A percentile compares a stretch with the other conserved stretches of the same genome.
These are phyloP conservation scores for Eupithecia centaureata DNA, from an alignment of 2,888 invertebrate genomes.

Conservation along the genomic window DNA sequence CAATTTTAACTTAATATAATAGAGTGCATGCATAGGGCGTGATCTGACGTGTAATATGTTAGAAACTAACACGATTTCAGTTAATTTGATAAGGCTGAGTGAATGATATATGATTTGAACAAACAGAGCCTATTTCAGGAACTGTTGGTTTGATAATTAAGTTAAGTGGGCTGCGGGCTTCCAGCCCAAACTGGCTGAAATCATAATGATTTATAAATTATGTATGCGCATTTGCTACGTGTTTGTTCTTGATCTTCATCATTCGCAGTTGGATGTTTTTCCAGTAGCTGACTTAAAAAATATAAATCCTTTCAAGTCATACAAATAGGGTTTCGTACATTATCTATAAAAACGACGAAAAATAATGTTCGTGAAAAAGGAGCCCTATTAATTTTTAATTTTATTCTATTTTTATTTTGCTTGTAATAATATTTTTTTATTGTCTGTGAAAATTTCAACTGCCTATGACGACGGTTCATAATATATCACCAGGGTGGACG, in stretches of 20 bases:
- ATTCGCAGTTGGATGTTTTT: not conserved
- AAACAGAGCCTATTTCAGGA: slow-evolving; percentile 5
- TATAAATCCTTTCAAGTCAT: no score
- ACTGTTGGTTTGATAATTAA: slow-evolving; percentile 8
- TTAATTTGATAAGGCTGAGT: slow-evolving; percentile 13
- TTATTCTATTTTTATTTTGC: no score
- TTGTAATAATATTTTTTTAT: no score
- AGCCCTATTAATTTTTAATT: no score
- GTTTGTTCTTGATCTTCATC: not conserved
- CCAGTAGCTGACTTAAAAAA: not conserved
- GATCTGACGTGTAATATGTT: slow-evolving; percentile 10
- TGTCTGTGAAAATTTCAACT: no score
- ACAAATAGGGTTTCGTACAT: no score
- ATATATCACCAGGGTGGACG: no score
- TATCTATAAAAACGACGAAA: no score
- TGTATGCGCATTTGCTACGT: not conserved
- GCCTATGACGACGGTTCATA: no score
- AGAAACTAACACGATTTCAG: not conserved
- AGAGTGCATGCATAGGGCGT: not conserved
- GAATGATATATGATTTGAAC: slow-evolving; percentile 14
- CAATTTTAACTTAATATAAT: not conserved
- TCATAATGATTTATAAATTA: slow-evolving; percentile 1
- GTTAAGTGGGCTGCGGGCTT: not conserved
- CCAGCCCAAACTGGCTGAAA: not conserved
- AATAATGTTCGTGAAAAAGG: no score